Base-by-base conservation (phyloP, 2,888 invertebrate genomes). In the Slavum lentiscoides region DNA sequence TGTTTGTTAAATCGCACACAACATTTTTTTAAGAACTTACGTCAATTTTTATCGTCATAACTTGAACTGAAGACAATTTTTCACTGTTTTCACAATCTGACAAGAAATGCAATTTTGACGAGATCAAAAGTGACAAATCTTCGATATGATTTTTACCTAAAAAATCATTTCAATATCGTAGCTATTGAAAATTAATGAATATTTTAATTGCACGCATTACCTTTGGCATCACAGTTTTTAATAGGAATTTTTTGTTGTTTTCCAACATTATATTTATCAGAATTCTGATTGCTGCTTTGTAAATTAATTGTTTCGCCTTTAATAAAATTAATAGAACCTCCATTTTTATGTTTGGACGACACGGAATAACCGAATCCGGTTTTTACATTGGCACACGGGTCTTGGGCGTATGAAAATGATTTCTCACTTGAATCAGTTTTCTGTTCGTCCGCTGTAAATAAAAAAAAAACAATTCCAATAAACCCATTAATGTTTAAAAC, bases 31-130 rank as follows among this genome's bases (percentile, higher is more conserved):
- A 75, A 23, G 69, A 74, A 84, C 85, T 85, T 84, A 90, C 91
- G 86, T 91, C 89, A 83, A 90, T 87, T 86, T 91, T 90, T 84
- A 91, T 89, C 66, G 88, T 86, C 88, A 91, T 89, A 49, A 88
- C 85, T 87, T 90, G 90, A 64, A 90, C 90, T 8, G 90, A 88
- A 66, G 89, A 88, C 23, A 89, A 88, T 39, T 87, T 85, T 17
- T 88, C 88, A 83, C 88, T 88, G 8, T 89, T 90, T 84, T 90
- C 90, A 66, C 80, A 80, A 64, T 82, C 77, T 39, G 88, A 88
- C 74, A 91, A 85, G 85, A 90, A 91, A 83, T 86, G 87, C 62
- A 91, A 86, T 85, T 91, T 91, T 83, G 90, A 90, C 83, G 87
- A 87, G 72, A 91, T 87, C 11, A 88, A 86, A 53, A 86, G 82